Base-by-base conservation (phyloP, 2,888 invertebrate genomes). In the Gryllus longicercus region DNA sequence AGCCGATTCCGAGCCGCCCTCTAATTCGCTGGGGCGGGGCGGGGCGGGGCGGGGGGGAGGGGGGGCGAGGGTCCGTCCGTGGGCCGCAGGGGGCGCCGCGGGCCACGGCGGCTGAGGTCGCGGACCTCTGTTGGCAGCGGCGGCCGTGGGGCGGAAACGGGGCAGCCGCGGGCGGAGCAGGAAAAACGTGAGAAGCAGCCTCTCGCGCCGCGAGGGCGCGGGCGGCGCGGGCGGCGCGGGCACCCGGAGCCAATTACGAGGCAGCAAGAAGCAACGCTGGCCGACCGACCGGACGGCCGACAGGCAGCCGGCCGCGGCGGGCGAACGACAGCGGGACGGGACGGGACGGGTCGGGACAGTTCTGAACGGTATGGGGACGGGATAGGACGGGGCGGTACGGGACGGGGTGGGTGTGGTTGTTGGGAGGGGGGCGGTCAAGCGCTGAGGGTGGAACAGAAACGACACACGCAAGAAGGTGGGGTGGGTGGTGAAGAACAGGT, bases 181-280 rank as follows among this genome's bases (percentile, higher is more conserved):
- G 63, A 63, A 63, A 63, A 63, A 63, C 63, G 63, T 63, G 63
- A 63, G 63, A 63, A 63, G 63, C 63, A n/a, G 63, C 63, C 38
- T 38, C 38, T 38, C 38, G 38, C 38, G 38, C 38, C 38, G 38
- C 38, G 38, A 38, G 38, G 38, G 5, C 38, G 38, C 38, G 38
- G 38, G 38, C 8, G 8, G 38, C 38, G 38, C 38, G 38, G 38
- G 38, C 63, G 63, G 63, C 16, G 63, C 5, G 63, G 16, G 63
- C 63, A 63, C 63, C 63, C 63, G 63, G 63, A 63, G 63, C 63
- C 63, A 63, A 63, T 63, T 63, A 63, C 16, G 63, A 63, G 63
- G 63, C 63, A n/a, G 63, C 63, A 63, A 63, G 63, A 63, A 63
- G 63, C n/a, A 8, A 14, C 63, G 63, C 63, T 14, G 38, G 38